Evolutionary conservation across 2,797 vertebrate species (phyloP).

Genomic region (Melanotaenia parkinsoni): DNA sequence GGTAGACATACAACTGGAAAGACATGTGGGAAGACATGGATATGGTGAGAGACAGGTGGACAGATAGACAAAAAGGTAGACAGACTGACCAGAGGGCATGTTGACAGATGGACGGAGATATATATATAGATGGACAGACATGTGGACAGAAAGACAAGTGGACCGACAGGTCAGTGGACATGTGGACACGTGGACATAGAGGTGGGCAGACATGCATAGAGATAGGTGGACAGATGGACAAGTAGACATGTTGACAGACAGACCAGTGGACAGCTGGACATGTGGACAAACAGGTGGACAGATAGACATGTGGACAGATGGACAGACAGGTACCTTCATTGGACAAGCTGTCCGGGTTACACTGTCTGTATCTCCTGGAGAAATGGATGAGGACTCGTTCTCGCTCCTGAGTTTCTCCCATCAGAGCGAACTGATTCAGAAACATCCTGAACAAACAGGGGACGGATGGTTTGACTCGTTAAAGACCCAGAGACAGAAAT

Average conservation of each 20-base stretch:
- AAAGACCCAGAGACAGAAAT: not conserved
- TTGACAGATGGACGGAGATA: no score
- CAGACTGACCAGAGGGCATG: no score
- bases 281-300: not conserved
- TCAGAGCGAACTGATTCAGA: conserved; percentile 91
- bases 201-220: not conserved
- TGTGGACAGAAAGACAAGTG: no score
- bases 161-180: not conserved
- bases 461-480: not conserved
- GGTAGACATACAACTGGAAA: no score
- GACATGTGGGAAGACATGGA: no score
- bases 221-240: not conserved
- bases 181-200: not conserved
- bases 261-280: no score
- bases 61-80: no score
- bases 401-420: conserved; percentile 96
- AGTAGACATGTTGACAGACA: no score
- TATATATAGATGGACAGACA: no score
- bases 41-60: no score
- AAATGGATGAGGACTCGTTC: conserved; percentile 94
- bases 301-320: no score
- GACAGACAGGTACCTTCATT: conserved; percentile 86
- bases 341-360: conserved; percentile 85
- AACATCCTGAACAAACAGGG: conserved; percentile 82
- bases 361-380: conserved; percentile 91